Base-by-base conservation (phyloP, 2,113 vertebrate species). In the Nyctereutes procyonoides region DNA sequence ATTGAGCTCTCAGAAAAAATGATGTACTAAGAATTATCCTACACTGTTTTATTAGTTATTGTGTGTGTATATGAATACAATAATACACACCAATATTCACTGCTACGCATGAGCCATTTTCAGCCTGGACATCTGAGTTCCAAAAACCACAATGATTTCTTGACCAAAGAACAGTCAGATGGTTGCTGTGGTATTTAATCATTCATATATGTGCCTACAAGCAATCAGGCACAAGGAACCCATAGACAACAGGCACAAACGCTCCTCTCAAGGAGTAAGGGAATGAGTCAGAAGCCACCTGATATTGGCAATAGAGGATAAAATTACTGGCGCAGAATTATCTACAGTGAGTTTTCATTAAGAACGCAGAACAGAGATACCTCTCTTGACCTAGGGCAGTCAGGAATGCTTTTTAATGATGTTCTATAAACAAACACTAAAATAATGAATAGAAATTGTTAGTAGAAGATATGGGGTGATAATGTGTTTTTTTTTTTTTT, bases 91-190 rank as follows among this genome's bases (percentile, higher is more conserved):
- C 43, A 92, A 8, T 51, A 32, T 87, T 92, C 32, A 94, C 26
- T 93, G 4, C 53, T 95, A 93, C 51, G 95, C 10, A 80, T 43
- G 90, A 65, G 56, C 8, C 7, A 2, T 88, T 89, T 92, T 85
- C 16, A 97, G 20, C 65, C 20, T 81, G 26, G 17, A 90, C 87
- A 65, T 24, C n/a, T 32, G n/a, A 91, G 51, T 95, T 94, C 90
- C 95, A 97, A 82, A 90, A 67, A 63, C 16, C 16, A 67, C 24
- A 85, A 35, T 92, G 19, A 67, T 92, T 53, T 95, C 67, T 91
- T 88, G 60, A 87, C 48, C 65, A 86, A 76, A 65, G 58, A 88
- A 71, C 0, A 95, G 7, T 83, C 30, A 90, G 58, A 93, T 55
- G 81, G 95, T 93, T 69, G 19, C 0, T 76, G 35, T 83, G 55